Conservation (phyloP, 2,113 vertebrate genomes). For the Sylvietta virens region DNA sequence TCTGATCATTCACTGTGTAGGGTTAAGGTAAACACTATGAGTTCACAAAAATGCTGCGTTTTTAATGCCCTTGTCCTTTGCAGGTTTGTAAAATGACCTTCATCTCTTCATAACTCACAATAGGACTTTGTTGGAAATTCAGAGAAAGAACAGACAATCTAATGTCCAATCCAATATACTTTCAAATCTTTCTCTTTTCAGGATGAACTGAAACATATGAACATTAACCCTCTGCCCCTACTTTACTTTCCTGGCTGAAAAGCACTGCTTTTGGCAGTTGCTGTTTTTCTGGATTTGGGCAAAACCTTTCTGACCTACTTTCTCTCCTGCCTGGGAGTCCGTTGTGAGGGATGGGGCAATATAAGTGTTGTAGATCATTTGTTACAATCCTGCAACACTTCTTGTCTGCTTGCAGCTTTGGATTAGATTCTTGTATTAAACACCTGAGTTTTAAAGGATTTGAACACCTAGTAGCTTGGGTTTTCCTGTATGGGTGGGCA, state of each 20-base stretch:
- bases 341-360: background rate
- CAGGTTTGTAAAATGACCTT: background rate
- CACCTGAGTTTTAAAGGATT: background rate
- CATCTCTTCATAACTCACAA: background rate
- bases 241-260: background rate
- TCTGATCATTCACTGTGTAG: background rate
- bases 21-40: background rate
- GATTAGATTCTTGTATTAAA: background rate
- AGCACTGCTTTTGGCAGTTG: background rate
- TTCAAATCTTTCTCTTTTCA: background rate
- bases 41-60: background rate
- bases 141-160: background rate
- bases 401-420: background rate
- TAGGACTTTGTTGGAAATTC: background rate
- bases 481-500: background rate
- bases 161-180: background rate
- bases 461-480: background rate
- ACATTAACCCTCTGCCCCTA: fast-evolving
- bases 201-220: background rate
- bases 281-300: background rate
- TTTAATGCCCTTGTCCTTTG: background rate
- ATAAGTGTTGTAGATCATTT: fast-evolving
- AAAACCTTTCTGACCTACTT: background rate
- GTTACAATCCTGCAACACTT: background rate
- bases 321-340: background rate